Conservation (phyloP, 2,888 invertebrate species). For the Andrena minutula region DNA sequence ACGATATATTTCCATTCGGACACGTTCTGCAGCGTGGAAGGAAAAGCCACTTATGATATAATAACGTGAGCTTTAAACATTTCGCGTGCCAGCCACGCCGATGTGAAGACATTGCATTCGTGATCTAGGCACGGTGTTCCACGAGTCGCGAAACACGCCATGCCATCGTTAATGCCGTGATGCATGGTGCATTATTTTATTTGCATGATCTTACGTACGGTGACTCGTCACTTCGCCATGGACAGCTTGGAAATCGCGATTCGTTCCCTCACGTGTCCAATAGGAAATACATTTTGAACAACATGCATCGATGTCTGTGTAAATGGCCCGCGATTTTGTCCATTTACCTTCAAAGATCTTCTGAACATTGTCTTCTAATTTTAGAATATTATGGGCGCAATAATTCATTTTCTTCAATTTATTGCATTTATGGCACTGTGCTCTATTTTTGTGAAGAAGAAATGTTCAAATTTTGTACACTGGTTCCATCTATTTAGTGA, state of each 20-base stretch:
- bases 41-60: constrained; percentile 36
- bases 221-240: constrained; percentile 47
- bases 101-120: constrained; percentile 57
- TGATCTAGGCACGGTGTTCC: constrained; percentile 65
- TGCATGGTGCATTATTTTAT: constrained; percentile 61
- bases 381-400: background rate
- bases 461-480: background rate
- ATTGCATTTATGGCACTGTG: too few relatives aligned
- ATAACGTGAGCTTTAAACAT: constrained; percentile 60
- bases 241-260: constrained; percentile 18
- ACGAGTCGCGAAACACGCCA: constrained; percentile 64
- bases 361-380: background rate
- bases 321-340: background rate
- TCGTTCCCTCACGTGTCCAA: background rate
- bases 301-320: background rate
- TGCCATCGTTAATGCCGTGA: constrained; percentile 63
- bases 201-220: constrained; percentile 51
- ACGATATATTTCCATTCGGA: background rate
- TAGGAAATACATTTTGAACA: background rate
- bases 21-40: background rate
- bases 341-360: background rate
- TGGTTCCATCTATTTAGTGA: too few relatives aligned
- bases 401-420: too few relatives aligned
- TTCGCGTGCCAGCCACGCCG: constrained; percentile 65
- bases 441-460: background rate